phyloP scores from a whole-genome alignment of 2,888 invertebrate genomes.

The Cheilosia grossa region DNA sequence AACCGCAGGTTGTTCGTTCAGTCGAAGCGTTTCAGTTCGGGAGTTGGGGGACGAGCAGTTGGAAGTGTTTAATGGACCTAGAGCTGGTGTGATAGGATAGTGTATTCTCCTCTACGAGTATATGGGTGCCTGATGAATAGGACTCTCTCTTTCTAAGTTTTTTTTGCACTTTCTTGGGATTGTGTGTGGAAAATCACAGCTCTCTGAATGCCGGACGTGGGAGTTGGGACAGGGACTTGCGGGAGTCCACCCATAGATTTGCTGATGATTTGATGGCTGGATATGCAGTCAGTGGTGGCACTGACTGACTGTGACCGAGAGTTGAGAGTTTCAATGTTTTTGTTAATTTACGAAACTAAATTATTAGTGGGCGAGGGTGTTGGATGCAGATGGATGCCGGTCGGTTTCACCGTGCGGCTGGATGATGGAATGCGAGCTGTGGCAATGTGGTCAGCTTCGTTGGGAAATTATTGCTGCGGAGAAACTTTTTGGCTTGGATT shows the following conservation, averaged over 20 bases:
- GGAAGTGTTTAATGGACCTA: conserved; percentile 72
- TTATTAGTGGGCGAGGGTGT: conserved; percentile 13
- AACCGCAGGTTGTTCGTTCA: conserved; percentile 65
- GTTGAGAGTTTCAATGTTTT: conserved; percentile 42
- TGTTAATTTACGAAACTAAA: conserved; percentile 48
- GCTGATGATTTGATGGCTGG: conserved; percentile 48
- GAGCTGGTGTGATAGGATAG: conserved; percentile 17
- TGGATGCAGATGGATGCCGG: not conserved
- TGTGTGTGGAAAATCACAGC: conserved; percentile 44
- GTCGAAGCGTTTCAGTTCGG: conserved; percentile 41
- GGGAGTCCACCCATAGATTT: conserved; percentile 30
- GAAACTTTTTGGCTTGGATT: not conserved
- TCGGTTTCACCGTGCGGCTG: not conserved
- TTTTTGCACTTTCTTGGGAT: not conserved
- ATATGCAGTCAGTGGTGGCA: conserved; percentile 5
- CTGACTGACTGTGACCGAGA: conserved; percentile 30
- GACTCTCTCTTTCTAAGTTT: not conserved
- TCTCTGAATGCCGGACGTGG: not conserved
- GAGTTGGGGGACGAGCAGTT: not conserved
- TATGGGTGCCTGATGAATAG: conserved; percentile 35
- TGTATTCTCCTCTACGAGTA: conserved; percentile 19
- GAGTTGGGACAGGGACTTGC: not conserved
- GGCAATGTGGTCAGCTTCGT: not conserved
- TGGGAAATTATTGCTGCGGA: not conserved
- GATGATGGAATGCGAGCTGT: not conserved